phyloP scores from a whole-genome alignment of 2,113 vertebrate species.

The Anseranas semipalmata region DNA sequence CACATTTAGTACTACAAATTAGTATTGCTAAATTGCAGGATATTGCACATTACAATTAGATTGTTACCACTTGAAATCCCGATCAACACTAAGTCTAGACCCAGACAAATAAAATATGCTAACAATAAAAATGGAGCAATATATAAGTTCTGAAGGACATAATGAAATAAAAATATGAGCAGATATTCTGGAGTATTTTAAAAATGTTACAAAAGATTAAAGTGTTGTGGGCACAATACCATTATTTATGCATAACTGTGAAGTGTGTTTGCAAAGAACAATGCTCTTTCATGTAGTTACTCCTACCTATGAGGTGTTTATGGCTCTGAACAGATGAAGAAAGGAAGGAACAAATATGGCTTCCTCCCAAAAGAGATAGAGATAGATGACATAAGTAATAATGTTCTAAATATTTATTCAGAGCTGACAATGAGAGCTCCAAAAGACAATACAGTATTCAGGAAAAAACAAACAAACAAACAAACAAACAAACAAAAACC shows the following conservation, averaged over 20 bases:
- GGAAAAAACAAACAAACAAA: too few species aligned
- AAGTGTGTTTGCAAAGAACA: neutral
- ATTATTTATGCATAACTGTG: neutral
- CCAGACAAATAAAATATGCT: neutral
- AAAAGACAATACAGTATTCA: neutral
- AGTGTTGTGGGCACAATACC: neutral
- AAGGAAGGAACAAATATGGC: neutral
- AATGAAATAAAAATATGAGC: neutral
- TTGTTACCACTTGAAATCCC: neutral
- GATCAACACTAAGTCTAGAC: neutral
- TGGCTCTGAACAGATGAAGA: neutral
- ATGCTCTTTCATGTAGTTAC: neutral
- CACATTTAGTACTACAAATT: neutral
- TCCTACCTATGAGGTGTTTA: neutral
- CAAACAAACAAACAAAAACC: too few species aligned
- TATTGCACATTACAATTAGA: neutral
- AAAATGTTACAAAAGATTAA: neutral
- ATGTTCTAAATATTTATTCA: neutral
- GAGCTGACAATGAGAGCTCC: neutral
- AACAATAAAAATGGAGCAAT: neutral
- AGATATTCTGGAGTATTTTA: neutral
- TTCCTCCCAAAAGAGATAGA: neutral
- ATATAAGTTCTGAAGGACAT: neutral
- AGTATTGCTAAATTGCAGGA: neutral
- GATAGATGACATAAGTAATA: neutral